These are phyloP conservation scores for Paguma larvata DNA, from an alignment of 2,797 vertebrate species.

Conservation along the genomic window DNA sequence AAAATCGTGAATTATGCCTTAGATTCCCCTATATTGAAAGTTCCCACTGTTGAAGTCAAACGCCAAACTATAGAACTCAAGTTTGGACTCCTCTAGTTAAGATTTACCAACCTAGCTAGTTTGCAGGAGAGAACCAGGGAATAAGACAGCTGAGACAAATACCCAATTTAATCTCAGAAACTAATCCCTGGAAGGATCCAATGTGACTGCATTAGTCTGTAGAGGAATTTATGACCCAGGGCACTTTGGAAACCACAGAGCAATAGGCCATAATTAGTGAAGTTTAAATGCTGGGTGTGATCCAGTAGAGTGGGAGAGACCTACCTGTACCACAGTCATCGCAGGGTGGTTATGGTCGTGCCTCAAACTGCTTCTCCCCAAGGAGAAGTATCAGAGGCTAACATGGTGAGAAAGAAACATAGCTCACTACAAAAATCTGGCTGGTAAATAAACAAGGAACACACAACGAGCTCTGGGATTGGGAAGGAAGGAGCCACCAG, in stretches of 20 bases:
- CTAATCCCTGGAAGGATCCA: not conserved
- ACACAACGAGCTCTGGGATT: not conserved
- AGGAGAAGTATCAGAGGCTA: not conserved
- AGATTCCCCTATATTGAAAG: not conserved
- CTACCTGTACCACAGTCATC: not conserved
- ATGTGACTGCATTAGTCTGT: not conserved
- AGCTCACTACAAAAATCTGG: not conserved
- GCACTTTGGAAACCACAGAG: not conserved
- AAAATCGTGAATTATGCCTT: not conserved
- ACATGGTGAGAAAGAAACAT: not conserved
- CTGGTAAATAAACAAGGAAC: not conserved
- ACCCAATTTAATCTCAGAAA: not conserved
- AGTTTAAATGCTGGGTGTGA: not conserved
- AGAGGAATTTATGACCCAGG: not conserved
- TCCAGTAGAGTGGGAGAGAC: not conserved
- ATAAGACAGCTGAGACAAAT: not conserved
- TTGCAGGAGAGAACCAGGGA: not conserved
- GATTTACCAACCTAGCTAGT: not conserved
- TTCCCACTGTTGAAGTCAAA: not conserved
- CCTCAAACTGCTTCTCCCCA: not conserved
- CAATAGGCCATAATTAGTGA: not conserved
- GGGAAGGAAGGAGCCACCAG: accelerated
- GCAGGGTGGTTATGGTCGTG: not conserved
- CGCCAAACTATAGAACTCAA: not conserved
- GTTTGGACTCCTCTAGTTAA: not conserved